Base-by-base conservation (phyloP, 2,113 vertebrate species). In the Mystacornis crossleyi region DNA sequence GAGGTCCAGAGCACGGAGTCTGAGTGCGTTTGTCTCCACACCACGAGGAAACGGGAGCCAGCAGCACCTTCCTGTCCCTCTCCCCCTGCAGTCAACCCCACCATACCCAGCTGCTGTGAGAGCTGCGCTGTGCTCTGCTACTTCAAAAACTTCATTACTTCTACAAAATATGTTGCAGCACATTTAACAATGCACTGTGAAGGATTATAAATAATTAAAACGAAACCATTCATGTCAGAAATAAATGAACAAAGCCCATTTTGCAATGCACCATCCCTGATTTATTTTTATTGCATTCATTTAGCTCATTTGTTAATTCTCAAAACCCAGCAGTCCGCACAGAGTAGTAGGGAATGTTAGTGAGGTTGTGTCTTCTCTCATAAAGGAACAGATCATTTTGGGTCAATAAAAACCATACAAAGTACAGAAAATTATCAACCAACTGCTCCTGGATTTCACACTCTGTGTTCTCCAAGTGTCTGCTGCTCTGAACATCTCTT, bases 121-220 rank as follows among this genome's bases (percentile, higher is more conserved):
- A 58, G 47, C 57, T 42, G 8, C 10, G 60, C 83, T 3, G 6
- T 18, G 34, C 53, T 28, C 67, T 84, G 60, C 71, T 86, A 7
- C 77, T 88, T 80, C 90, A 78, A 54, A 71, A 86, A 91, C 90
- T 91, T 85, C 92, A 83, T 93, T 90, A 64, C 89, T 95, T 90
- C 48, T 45, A 55, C 87, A 82, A 89, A 97, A 84, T 81, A 81
- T 9, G 62, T 94, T 87, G 85, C 87, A 86, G 82, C 83, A 89
- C 87, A 95, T 93, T 96, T 95, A 84, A 73, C 86, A 81, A 58
- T 48, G 57, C 67, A 14, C 93, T 57, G 90, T 38, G 73, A 97
- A 97, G 77, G 86, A 90, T 54, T 96, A 94, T 96, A 97, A 97
- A 97, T 97, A 96, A 97, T 96, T 96, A 96, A 97, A 95, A 53